Base-by-base conservation (phyloP, 2,888 invertebrate species). In the Chaetoderma sp. region DNA sequence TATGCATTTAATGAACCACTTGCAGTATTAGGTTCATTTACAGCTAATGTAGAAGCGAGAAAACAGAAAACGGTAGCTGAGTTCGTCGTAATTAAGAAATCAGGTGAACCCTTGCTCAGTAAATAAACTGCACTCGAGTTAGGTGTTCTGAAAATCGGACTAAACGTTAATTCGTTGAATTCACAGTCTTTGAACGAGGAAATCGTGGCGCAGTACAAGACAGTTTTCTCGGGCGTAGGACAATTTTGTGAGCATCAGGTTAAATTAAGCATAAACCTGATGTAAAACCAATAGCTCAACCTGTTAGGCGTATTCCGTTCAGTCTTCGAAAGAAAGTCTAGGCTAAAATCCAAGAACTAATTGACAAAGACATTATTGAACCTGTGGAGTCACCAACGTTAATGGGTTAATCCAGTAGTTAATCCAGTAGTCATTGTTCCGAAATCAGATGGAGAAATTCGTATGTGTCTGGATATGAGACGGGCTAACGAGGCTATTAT, bases 381-480 rank as follows among this genome's bases (percentile, higher is more conserved):
- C 18, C 63, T 63, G 70, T 74, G 23, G 65, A 47, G 18, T 70
- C 66, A 28, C 71, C 74, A 32, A 74, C 76, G 42, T n/a, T n/a
- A n/a, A n/a, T n/a, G n/a, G n/a, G n/a, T n/a, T n/a, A n/a, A n/a
- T n/a, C 70, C 75, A 21, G 77, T 74, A 75, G 68, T 77, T 8
- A 64, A 16, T 18, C 58, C 63, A n/a, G 13, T 28, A 27, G 67
- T 67, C 8, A 42, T 67, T 30, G 52, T 58, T 5, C 72, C 72
- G 2, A 69, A 69, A 33, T 74, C 73, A 36, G 61, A 68, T 50
- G 50, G 63, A 13, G 61, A 62, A 45, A 61, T 77, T 21, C 50
- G 78, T 30, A 45, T 79, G 23, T 75, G 73, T 59, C 65, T 75
- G 0, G 75, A 76, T 50, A 77, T 77, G 73, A 42, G 75, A 13